Base-by-base conservation (phyloP, 2,113 vertebrate species). In the Indri indri region DNA sequence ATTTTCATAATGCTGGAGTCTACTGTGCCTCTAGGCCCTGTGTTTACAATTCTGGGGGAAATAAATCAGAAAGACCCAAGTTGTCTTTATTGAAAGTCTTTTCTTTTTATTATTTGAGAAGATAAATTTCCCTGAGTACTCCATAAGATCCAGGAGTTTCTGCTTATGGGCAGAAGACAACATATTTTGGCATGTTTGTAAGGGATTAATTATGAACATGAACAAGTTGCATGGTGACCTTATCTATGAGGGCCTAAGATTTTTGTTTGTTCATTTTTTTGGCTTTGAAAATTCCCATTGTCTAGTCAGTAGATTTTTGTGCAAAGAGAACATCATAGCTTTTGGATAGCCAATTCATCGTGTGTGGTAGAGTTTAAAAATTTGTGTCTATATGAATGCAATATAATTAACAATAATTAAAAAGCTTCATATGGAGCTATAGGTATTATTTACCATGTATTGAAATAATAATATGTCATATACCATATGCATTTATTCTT, bases 161-260 rank as follows among this genome's bases (percentile, higher is more conserved):
- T 5, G 23, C 9, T 59, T 42, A 47, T 18, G 12, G 5, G 20
- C 1, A 22, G 20, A 17, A 11, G 65, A 25, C 4, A 23, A 20
- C 27, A 2, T 5, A 42, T 83, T 68, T 61, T 2, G 1, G 5
- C 2, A 1, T 40, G 8, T 71, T 65, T 47, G 1, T 23, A 59
- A 84, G 34, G 8, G 30, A 32, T 54, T 61, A 45, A 1, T 81
- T 91, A 81, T 32, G 34, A 79, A n/a, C 42, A 27, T 34, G 32
- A 34, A 6, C 34, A 42, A 18, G 30, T 73, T n/a, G 0, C 16
- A 42, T 63, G 2, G 16, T 18, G 88, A 34, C 7, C 14, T 30
- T 50, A 8, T 52, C 42, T 66, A 1, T 54, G 7, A 82, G 6
- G 6, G 1, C 0, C 1, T 86, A 14, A 14, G 0, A 20, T 13